These are phyloP conservation scores for Tethya wilhelma DNA, from an alignment of 37 sponge, comb jelly and placozoan species.

Conservation along the genomic window DNA sequence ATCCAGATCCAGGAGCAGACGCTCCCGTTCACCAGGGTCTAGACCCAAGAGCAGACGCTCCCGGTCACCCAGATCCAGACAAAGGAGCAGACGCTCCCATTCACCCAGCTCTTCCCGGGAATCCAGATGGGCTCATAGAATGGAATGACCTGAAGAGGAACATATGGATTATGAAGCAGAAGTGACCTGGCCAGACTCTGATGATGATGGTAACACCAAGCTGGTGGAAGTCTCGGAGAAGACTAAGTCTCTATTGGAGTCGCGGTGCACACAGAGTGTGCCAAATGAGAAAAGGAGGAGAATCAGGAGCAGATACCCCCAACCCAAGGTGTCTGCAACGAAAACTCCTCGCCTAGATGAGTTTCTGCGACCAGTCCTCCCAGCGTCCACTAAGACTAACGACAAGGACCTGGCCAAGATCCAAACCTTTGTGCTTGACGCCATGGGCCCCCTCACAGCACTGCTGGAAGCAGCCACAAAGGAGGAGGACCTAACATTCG, in stretches of 20 bases:
- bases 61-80: no score
- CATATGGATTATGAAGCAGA: background rate
- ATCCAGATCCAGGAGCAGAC: no score
- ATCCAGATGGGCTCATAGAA: background rate
- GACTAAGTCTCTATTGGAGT: slow-evolving; percentile 9
- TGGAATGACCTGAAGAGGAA: background rate
- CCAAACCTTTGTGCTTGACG: slow-evolving; percentile 20
- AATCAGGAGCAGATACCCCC: background rate
- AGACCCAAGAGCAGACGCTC: no score
- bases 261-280: slow-evolving; percentile 7
- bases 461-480: slow-evolving; percentile 36
- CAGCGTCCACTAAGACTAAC: background rate
- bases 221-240: slow-evolving; percentile 19
- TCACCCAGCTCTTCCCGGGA: background rate
- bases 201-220: background rate
- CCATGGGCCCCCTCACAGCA: slow-evolving; percentile 28
- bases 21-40: no score
- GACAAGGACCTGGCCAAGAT: slow-evolving; percentile 22
- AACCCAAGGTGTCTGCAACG: no score
- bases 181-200: background rate
- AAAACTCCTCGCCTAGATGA: no score
- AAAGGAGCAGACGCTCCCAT: background rate
- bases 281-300: background rate
- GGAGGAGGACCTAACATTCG: background rate
- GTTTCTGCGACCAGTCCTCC: no score